Base-by-base conservation (phyloP, 2,888 invertebrate species). In the Sthenelais limicola region DNA sequence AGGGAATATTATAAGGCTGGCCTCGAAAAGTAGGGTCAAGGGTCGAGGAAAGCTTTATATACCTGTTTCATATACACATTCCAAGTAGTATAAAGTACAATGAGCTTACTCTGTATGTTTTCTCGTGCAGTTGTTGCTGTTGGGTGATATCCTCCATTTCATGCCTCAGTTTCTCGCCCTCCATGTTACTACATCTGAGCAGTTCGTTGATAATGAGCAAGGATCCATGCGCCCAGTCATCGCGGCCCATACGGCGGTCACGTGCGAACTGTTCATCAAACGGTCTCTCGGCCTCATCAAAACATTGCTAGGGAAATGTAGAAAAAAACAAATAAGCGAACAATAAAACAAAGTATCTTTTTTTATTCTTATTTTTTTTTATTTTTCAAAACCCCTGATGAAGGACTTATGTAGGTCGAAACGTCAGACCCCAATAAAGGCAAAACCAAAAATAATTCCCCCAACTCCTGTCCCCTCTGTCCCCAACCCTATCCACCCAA, bases 131-230 rank as follows among this genome's bases (percentile, higher is more conserved):
- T 70, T 83, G 82, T 72, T 88, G 88, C 73, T 87, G 86, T 12
- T 84, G 82, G 49, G 84, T 84, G 21, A 87, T 85, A 35, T 88
- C 88, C 73, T 88, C 88, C 80, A 88, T 84, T 68, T 88, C 88
- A 75, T 84, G 82, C 38, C 87, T 79, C 35, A 86, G 70, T 38
- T 56, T 15, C 70, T 70, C 62, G 4, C 62, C 62, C 38, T 62
- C 62, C 12, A 62, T 43, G 18, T 62, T 62, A 62, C 62, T 62
- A n/a, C 62, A 62, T 15, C 62, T 91, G 21, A 99, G 90, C 1
- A 99, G 89, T 88, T 99, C 99, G 89, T 98, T 98, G 33, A 98
- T 90, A 26, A 98, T 94, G 48, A 98, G 90, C 18, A 98, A 89
- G 0, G 96, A 95, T 35, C 97, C 97, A 86, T 98, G 98, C 26